These are phyloP conservation scores for Argopecten irradians DNA, from an alignment of 1,140 invertebrate species.

Conservation along the genomic window DNA sequence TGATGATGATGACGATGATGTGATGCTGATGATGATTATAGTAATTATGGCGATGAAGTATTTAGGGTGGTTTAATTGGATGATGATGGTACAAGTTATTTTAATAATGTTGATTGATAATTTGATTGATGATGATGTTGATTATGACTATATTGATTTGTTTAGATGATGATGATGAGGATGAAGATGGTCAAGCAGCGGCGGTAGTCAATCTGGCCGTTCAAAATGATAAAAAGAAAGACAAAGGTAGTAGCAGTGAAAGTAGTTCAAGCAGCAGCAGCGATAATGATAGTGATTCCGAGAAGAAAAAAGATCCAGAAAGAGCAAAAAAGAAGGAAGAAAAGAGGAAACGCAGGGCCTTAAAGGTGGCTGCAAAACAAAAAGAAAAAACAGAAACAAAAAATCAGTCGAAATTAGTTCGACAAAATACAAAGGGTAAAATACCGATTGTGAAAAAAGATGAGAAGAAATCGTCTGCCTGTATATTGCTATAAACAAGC, in stretches of 20 bases:
- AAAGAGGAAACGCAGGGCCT: neutral
- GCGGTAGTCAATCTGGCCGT: constrained; percentile 22
- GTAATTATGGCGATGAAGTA: too few species aligned
- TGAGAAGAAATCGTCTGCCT: constrained; percentile 45
- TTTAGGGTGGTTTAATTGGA: too few species aligned
- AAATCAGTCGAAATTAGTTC: neutral
- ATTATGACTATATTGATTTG: neutral
- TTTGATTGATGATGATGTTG: too few species aligned
- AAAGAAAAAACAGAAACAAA: constrained; percentile 12
- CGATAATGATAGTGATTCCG: constrained; percentile 16
- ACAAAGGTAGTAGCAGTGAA: neutral
- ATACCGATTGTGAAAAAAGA: constrained; percentile 7
- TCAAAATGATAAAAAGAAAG: neutral
- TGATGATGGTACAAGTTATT: too few species aligned
- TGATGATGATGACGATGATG: too few species aligned
- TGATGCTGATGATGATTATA: too few species aligned
- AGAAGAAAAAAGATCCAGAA: constrained; percentile 32
- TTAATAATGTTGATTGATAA: too few species aligned
- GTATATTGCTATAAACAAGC: constrained; percentile 46
- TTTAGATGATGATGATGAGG: constrained; percentile 46
- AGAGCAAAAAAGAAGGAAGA: constrained; percentile 11
- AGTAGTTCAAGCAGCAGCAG: neutral
- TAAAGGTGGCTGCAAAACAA: neutral
- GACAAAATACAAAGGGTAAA: neutral
- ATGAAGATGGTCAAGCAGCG: neutral